Conservation (phyloP, 2,888 invertebrate genomes). For the Diadegma fenestrale region DNA sequence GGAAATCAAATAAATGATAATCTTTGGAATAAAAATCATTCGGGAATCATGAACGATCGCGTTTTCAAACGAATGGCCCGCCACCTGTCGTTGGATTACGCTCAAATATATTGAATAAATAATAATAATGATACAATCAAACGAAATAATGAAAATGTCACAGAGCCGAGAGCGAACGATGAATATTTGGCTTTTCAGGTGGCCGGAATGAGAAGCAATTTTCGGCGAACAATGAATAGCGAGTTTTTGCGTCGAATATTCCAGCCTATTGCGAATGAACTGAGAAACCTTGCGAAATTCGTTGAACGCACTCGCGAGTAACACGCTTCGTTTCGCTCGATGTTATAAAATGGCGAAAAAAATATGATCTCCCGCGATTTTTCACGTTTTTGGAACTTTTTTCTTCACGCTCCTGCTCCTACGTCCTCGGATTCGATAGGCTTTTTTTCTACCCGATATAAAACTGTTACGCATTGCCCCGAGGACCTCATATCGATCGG, state of each 20-base stretch:
- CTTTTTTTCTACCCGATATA: constrained; percentile 21
- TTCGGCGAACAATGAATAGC: neutral
- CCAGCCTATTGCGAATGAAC: neutral
- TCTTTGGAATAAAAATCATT: neutral
- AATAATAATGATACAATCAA: constrained; percentile 24
- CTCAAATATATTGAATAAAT: constrained; percentile 30
- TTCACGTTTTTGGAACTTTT: neutral
- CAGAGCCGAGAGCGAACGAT: neutral
- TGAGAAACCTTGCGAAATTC: neutral
- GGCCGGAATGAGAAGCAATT: neutral
- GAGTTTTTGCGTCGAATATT: neutral
- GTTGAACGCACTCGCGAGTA: neutral
- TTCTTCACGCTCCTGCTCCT: neutral
- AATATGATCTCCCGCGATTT: neutral
- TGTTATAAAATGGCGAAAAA: neutral
- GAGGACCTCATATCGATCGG: constrained; percentile 60
- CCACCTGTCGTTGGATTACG: constrained; percentile 46
- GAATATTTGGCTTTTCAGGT: neutral
- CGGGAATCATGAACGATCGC: neutral
- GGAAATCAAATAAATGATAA: neutral
- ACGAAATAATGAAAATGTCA: constrained; percentile 9
- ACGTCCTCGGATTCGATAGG: neutral
- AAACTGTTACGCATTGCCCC: constrained; percentile 43
- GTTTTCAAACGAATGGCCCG: constrained; percentile 4
- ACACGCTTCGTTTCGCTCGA: neutral